These are phyloP conservation scores for Portunus trituberculatus DNA, from an alignment of 1,140 invertebrate species.

Conservation along the genomic window DNA sequence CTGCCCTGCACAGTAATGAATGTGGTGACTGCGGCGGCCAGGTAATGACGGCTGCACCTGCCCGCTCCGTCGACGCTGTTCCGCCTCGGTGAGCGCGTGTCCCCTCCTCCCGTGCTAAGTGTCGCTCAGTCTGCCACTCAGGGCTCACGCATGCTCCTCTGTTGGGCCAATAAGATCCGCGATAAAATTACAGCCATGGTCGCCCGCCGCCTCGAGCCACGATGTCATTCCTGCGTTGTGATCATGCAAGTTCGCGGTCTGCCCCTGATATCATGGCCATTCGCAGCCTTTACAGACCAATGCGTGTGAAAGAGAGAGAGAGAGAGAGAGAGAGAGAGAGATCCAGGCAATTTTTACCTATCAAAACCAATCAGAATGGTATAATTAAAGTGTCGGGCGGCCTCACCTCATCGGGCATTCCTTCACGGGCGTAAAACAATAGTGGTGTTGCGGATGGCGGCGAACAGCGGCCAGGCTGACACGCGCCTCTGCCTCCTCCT, in stretches of 20 bases:
- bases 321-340: no score
- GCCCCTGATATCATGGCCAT: no score
- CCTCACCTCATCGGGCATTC: constrained; percentile 2
- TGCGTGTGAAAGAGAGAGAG: background rate
- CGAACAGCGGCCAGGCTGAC: background rate
- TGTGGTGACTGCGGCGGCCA: background rate
- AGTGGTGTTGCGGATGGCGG: constrained; percentile 2
- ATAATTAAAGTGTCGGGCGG: background rate
- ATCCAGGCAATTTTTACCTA: background rate
- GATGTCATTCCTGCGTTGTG: background rate
- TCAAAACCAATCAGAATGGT: background rate
- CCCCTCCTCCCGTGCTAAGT: background rate
- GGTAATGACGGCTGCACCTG: background rate
- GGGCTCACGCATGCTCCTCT: background rate
- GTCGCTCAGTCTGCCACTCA: background rate
- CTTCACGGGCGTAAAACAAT: background rate
- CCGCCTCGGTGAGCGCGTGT: background rate
- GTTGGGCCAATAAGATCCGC: background rate
- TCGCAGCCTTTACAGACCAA: no score
- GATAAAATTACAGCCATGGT: no score
- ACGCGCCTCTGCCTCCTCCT: background rate
- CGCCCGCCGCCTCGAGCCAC: background rate
- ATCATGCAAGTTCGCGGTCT: background rate
- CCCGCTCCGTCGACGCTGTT: background rate
- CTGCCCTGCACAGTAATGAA: background rate